phyloP scores from a whole-genome alignment of 2,888 invertebrate species.

The Oxystoma pomonae region DNA sequence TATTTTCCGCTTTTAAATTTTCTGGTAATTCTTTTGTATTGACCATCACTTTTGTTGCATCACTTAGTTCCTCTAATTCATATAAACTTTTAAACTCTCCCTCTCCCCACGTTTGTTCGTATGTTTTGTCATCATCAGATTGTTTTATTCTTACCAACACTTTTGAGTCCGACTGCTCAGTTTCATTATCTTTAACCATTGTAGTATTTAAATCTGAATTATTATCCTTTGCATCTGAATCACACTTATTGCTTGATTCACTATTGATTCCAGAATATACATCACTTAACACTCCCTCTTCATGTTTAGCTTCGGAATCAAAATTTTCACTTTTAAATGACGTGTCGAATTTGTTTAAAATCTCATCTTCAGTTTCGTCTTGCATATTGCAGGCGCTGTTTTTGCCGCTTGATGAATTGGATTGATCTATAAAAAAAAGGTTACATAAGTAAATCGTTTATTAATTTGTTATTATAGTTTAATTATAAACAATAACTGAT shows the following conservation, averaged over 20 bases:
- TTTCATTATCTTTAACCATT: background rate
- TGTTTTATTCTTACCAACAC: conserved; percentile 6
- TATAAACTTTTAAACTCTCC: conserved; percentile 23
- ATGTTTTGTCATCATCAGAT: conserved; percentile 7
- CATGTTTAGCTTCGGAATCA: background rate
- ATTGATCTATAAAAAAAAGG: conserved; percentile 20
- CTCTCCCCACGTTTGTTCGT: conserved; percentile 10
- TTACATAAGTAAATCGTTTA: background rate
- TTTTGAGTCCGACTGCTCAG: background rate
- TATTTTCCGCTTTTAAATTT: background rate
- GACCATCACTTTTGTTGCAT: background rate
- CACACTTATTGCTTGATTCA: no score
- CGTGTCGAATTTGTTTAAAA: conserved; percentile 37
- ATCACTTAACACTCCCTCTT: background rate
- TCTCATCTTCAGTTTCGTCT: conserved; percentile 39
- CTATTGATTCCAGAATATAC: no score
- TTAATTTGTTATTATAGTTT: no score
- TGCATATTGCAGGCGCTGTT: conserved; percentile 6
- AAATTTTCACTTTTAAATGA: conserved; percentile 12
- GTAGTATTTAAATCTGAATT: no score
- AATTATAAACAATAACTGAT: no score
- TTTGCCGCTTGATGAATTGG: conserved; percentile 16
- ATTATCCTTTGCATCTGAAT: no score
- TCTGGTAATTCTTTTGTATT: background rate
- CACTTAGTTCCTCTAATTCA: conserved; percentile 12